Evolutionary conservation across 2,113 vertebrate genomes (phyloP), one percentile per base, ranked within the genome.

Genomic region (Dunckerocampus dactyliophorus): DNA sequence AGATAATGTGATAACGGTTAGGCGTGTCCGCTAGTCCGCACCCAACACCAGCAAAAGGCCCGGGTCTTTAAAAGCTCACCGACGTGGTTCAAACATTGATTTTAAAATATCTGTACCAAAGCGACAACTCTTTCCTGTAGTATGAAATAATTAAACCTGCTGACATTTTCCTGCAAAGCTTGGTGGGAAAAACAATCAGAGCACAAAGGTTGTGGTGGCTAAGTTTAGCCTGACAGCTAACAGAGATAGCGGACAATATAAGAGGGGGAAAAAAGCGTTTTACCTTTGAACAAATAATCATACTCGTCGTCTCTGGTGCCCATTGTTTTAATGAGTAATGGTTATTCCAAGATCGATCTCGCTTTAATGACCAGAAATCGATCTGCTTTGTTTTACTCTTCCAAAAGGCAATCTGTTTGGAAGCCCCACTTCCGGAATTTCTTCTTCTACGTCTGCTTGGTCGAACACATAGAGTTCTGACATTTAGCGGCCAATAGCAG

Each of bases 241-340:
- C 45, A 47, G n/a, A 56, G 13, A 37, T n/a, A 20, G 20, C 6
- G 34, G 19, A 42, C 16, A 53, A 11, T 4, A 57, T 3, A 49
- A 59, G 1, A 0, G 24, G 1, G 53, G 1, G 53, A 51, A 46
- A 22, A 67, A 46, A 1, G 3, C 3, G 13, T n/a, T 57, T 88
- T 89, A 98, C 96, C 96, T 95, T 98, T 98, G 88, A 98, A 98
- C 75, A 98, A 84, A 80, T 98, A 98, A 62, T 98, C 96, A 75
- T 98, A 98, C 75, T 98, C 96, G 80, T 98, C 95, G 75, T 98
- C 96, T 85, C 96, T 92, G 75, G 95, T 94, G 72, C 95, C 95
- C 95, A 98, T 97, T 61, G 74, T 86, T 59, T 39, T 59, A 10
- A 0, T 14, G 13, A 16, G 13, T 20, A 57, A 34, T 1, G 17